These are phyloP conservation scores for Cephus sareptanus DNA, from an alignment of 2,888 invertebrate species.

Conservation along the genomic window DNA sequence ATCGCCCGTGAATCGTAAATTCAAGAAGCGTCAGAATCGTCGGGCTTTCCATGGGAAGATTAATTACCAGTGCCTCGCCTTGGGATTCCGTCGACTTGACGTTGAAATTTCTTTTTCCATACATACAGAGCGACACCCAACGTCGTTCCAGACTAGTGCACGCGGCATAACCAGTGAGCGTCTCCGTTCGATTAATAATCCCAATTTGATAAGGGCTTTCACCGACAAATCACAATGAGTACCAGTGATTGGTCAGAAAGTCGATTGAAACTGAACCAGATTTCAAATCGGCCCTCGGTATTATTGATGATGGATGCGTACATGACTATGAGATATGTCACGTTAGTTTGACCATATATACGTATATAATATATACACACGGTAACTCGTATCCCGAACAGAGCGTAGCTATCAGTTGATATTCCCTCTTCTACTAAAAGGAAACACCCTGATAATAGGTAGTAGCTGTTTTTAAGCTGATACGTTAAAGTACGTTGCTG, in stretches of 20 bases:
- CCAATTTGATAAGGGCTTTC: neutral
- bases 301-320: neutral
- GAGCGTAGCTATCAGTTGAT: neutral
- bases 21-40: neutral
- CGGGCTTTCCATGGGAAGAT: neutral
- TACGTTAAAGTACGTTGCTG: neutral
- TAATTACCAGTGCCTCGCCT: neutral
- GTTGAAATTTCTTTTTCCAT: neutral
- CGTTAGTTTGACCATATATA: neutral
- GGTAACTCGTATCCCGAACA: neutral
- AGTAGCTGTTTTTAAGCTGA: neutral
- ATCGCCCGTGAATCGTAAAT: neutral
- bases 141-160: neutral
- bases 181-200: neutral
- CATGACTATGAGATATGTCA: neutral
- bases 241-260: neutral
- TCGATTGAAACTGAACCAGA: neutral
- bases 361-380: neutral
- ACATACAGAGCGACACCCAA: neutral
- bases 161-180: neutral
- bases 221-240: neutral
- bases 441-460: neutral
- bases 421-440: neutral
- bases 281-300: neutral
- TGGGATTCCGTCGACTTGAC: neutral